Evolutionary conservation across 2,797 vertebrate genomes (phyloP), one percentile per base, ranked within the genome.

Genomic region (Chelidonichthys spinosus): DNA sequence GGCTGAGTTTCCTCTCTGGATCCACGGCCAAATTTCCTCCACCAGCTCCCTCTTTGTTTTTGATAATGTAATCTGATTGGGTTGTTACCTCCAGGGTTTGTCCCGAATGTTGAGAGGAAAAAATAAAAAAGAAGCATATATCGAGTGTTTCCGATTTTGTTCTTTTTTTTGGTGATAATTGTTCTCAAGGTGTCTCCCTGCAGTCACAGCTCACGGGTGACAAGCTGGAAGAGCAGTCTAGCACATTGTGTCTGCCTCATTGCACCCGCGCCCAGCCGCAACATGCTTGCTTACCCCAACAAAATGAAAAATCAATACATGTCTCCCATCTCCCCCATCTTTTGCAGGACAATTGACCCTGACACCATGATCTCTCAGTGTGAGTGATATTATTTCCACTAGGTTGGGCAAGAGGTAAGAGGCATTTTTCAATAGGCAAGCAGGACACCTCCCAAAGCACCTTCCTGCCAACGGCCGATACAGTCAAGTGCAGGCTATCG

Each of bases 241-340:
- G 85, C 89, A 88, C 90, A 87, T 92, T 87, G 47, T 81, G 76
- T 84, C 78, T 66, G 89, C 87, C 89, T 93, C 92, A 89, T 91
- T 92, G 92, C 93, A 87, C 87, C 76, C 78, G 76, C 88, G 42
- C 83, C 89, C 89, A 76, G 90, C 90, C 83, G 75, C 89, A 92
- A 90, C 92, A 93, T 91, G 92, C 91, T 92, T 90, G 89, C 92
- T 93, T 93, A 92, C 91, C 91, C 91, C 89, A 78, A 90, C 92
- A 92, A 91, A 93, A 93, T 93, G 92, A 93, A 93, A 93, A 94
- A 94, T 94, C 93, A 93, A 94, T 94, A 94, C 80, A 69, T 87
- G 92, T 90, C 90, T 90, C 84, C 88, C 83, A 76, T 91, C 88
- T 85, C 87, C 85, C 85, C 82, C 80, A 52, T 92, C 88, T 90